Percentiles rank a stretch among this genome's conserved stretches.
Conservation (phyloP, 2,888 invertebrate species). For the Sisyra terminalis region DNA sequence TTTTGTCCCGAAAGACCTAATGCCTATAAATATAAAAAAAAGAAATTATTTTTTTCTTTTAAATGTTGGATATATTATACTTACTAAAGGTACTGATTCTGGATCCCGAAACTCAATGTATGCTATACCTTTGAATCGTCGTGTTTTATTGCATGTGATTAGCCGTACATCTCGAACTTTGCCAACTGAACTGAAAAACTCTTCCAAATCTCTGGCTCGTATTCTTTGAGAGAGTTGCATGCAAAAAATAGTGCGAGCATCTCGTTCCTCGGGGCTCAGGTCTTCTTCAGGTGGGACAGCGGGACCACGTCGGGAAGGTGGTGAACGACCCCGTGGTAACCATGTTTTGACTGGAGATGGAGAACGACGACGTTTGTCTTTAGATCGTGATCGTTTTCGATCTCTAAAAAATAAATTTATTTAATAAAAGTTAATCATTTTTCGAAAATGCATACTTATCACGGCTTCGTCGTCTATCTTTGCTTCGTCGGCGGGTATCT, state of each 20-base stretch:
- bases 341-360: conserved; percentile 21
- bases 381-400: conserved; percentile 13
- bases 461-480: conserved; percentile 20
- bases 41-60: conserved; percentile 1
- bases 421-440: conserved; percentile 9
- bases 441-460: conserved; percentile 8
- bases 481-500: conserved; percentile 16
- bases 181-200: conserved; percentile 97
- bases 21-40: conserved; percentile 41
- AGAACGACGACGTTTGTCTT: conserved; percentile 11
- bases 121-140: conserved; percentile 98
- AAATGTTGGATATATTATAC: no score
- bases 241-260: conserved; percentile 96
- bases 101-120: conserved; percentile 98
- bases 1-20: conserved; percentile 92
- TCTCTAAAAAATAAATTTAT: conserved; percentile 2
- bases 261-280: conserved; percentile 90
- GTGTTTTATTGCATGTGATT: conserved; percentile 97
- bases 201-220: conserved; percentile 86
- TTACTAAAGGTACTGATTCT: conserved; percentile 84
- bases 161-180: conserved; percentile 96
- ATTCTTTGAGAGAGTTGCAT: conserved; percentile 95
- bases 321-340: conserved; percentile 21
- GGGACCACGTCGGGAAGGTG: conserved; percentile 34
- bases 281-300: conserved; percentile 47